Evolutionary conservation across 2,113 vertebrate genomes (phyloP), one percentile per base, ranked within the genome.

Genomic region (Zosterops lateralis): DNA sequence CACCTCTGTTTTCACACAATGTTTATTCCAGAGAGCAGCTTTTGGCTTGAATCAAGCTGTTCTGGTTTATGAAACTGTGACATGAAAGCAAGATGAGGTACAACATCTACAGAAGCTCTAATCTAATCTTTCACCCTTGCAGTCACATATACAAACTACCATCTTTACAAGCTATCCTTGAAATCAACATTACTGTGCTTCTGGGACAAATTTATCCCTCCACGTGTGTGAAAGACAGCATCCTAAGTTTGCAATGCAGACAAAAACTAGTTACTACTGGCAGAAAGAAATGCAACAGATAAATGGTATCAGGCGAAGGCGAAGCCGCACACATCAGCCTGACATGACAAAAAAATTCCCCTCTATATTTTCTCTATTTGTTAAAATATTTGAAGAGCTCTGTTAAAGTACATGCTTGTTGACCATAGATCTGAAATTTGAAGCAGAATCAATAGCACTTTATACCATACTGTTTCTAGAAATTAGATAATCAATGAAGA

Each of bases 31-130:
- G 80, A 56, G 64, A 89, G 47, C 17, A 76, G 56, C 47, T 81
- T 81, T 83, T 57, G 28, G 20, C 53, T 80, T 72, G 44, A 83
- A 54, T 26, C n/a, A 50, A 92, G 48, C 22, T 86, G 28, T 57
- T 45, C 65, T 89, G 53, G 38, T 86, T 93, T 80, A 64, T 84
- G 71, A 76, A 95, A 92, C 51, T 74, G 56, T 66, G 84, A 90
- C 45, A 80, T 53, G 44, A 92, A 95, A 93, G 60, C 38, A 42
- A 74, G 51, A 60, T 48, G 31, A 87, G 10, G 20, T 53, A 48
- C 24, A 71, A 47, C 25, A 73, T 24, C 65, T 64, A 70, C 28
- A 92, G 31, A 86, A 80, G 7, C 16, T 85, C 47, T 79, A 60
- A 80, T 89, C 47, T 84, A 84, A 91, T 87, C 57, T 78, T 68